Evolutionary conservation across 2,113 vertebrate genomes (phyloP), one percentile per base, ranked within the genome.

Genomic region (Malurus cyaneus): DNA sequence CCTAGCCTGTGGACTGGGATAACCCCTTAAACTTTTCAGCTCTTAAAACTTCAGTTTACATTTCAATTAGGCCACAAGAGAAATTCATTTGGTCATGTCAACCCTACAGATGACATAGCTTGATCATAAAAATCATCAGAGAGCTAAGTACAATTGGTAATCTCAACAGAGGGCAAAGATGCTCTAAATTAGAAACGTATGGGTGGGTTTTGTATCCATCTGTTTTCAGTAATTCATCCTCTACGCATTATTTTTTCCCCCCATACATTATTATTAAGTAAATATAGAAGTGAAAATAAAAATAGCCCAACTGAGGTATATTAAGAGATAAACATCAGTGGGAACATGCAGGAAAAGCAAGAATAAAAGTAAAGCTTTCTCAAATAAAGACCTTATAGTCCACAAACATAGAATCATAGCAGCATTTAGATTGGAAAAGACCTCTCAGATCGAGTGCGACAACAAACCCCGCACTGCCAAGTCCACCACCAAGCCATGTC

Each of bases 61-160:
- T 92, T 93, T 96, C 88, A 86, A 9, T 74, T 81, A 80, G 86
- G 95, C 96, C 93, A 94, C 93, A 91, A 92, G 86, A 6, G 4
- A 88, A 89, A 94, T 69, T 61, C 93, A 92, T 74, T 74, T 80
- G 44, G 31, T 61, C 82, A 60, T 28, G 93, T 96, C 96, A 97
- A 46, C 44, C 44, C 65, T 67, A 88, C 82, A 91, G 79, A 41
- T 46, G 88, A 94, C 92, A 92, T 18, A 93, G 77, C 85, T 90
- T 44, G 60, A 96, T 96, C 91, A 77, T 41, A 88, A 93, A 95
- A 90, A 90, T 84, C 92, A 78, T 53, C 39, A 91, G 53, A 70
- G 73, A 57, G 81, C 66, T 80, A 78, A 95, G 70, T 84, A 86
- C 64, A 73, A 89, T 11, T 31, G 80, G 84, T 89, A 93, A 95